A percentile compares a stretch with the other conserved stretches of the same genome.
Evolutionary conservation across 2,113 vertebrate species (phyloP).

Genomic region (Laterallus jamaicensis): DNA sequence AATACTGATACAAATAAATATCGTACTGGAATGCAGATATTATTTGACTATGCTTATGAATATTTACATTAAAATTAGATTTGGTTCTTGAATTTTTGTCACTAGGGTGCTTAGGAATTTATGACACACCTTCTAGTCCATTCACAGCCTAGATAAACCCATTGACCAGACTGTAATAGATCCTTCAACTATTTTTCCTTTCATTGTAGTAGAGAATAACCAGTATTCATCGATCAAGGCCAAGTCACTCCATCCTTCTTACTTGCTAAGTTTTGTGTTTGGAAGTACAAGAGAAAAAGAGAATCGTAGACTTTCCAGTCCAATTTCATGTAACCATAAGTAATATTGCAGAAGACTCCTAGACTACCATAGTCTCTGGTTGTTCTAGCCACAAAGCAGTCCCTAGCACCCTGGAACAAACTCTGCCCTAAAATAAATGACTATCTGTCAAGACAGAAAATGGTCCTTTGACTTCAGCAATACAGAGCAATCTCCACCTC

Average conservation of each 20-base stretch:
- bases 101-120: not conserved
- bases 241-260: not conserved
- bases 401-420: not conserved
- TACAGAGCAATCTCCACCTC: not conserved
- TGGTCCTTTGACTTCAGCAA: not conserved
- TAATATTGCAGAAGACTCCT: not conserved
- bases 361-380: not conserved
- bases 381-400: not conserved
- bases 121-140: constrained; percentile 8
- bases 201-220: not conserved
- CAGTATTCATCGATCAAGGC: not conserved
- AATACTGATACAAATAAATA: not conserved
- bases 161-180: constrained; percentile 4
- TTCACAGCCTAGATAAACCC: not conserved
- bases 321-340: not conserved
- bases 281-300: not conserved
- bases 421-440: not conserved
- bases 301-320: not conserved
- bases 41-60: not conserved
- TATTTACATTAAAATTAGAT: constrained; percentile 32
- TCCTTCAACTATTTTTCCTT: not conserved
- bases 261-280: not conserved
- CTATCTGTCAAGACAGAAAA: not conserved
- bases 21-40: not conserved
- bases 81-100: not conserved